Evolutionary conservation across 2,888 invertebrate species (phyloP).

Genomic region (Athalia rosae): DNA sequence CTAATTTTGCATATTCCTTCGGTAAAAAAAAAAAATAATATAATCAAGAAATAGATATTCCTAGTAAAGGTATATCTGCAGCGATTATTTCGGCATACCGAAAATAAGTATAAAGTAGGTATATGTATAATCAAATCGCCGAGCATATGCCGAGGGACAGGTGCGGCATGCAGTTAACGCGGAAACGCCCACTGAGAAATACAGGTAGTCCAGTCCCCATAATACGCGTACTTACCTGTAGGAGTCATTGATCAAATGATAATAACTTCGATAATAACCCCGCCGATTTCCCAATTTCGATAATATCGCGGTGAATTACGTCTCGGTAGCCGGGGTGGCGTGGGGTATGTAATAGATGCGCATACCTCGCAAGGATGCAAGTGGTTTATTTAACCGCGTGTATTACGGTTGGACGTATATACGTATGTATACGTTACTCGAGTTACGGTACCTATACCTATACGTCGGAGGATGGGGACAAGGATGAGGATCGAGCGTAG

Average conservation of each 20-base stretch:
- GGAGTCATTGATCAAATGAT: not conserved
- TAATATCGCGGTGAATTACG: constrained; percentile 62
- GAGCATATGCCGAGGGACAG: no score
- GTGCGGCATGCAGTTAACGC: no score
- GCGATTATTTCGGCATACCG: no score
- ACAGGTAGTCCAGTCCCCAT: no score
- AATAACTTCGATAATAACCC: constrained; percentile 56
- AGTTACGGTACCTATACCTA: not conserved
- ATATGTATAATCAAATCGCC: no score
- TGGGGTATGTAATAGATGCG: not conserved
- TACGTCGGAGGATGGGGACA: not conserved
- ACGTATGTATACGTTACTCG: no score
- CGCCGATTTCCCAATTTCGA: constrained; percentile 59
- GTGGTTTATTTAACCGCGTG: constrained; percentile 7
- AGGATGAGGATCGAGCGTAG: not conserved
- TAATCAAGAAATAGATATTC: no score
- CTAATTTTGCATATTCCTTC: no score
- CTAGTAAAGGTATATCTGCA: no score
- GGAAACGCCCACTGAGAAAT: no score
- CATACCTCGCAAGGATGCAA: not conserved
- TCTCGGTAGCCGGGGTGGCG: not conserved
- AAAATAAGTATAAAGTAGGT: no score
- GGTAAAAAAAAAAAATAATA: no score
- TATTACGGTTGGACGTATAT: not conserved
- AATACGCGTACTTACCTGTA: not conserved